Percentiles rank a stretch among this genome's conserved stretches.
Conservation (phyloP, 1,140 invertebrate species). For the Pogonus chalceus region DNA sequence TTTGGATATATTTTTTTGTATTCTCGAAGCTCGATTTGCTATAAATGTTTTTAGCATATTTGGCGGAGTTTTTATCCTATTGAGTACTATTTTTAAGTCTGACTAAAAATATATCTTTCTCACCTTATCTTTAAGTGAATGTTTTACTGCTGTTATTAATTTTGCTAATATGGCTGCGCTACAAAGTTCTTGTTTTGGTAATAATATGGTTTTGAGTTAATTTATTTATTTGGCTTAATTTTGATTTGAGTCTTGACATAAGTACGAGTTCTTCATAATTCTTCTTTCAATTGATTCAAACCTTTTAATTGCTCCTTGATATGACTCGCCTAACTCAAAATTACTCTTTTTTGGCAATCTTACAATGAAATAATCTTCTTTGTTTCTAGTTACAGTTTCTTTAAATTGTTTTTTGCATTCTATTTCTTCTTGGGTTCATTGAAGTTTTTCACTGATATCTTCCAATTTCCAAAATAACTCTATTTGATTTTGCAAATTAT, state of each 20-base stretch:
- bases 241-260: slow-evolving; percentile 26
- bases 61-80: slow-evolving; percentile 21
- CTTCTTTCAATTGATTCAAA: slow-evolving; percentile 26
- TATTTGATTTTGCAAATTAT: no score
- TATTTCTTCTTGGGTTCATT: no score
- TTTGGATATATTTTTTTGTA: slow-evolving; percentile 21
- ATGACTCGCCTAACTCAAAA: slow-evolving; percentile 27
- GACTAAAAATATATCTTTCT: slow-evolving; percentile 1
- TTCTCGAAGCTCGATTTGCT: slow-evolving; percentile 25
- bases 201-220: slow-evolving; percentile 16
- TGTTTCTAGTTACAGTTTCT: no score
- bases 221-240: not conserved
- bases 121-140: not conserved
- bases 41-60: slow-evolving; percentile 22
- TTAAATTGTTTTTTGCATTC: no score
- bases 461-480: no score
- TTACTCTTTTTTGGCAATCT: slow-evolving; percentile 13
- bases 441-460: no score
- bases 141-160: not conserved
- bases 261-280: slow-evolving; percentile 31
- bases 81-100: slow-evolving; percentile 17
- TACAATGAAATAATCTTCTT: slow-evolving; percentile 18
- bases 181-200: slow-evolving; percentile 23
- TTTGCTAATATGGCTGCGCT: slow-evolving; percentile 4
- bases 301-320: slow-evolving; percentile 21